phyloP scores from a whole-genome alignment of 2,113 vertebrate species.

The Urocolius indicus region DNA sequence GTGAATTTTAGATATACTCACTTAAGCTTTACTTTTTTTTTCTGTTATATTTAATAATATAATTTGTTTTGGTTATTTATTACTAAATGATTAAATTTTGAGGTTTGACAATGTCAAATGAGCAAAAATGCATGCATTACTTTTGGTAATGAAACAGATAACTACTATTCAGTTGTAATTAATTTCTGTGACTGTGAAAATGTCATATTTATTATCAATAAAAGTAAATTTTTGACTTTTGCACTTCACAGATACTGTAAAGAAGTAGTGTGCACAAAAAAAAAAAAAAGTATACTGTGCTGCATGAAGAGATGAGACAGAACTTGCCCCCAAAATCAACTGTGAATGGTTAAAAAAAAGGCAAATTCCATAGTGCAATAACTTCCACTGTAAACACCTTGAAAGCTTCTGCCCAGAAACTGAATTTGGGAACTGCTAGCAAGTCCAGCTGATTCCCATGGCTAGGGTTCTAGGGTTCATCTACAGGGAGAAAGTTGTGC shows the following conservation, averaged over 20 bases:
- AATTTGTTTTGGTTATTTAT: neutral
- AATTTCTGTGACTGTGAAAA: neutral
- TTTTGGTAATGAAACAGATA: neutral
- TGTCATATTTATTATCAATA: neutral
- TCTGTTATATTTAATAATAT: neutral
- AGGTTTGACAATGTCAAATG: neutral
- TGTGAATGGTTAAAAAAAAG: neutral
- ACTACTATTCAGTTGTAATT: neutral
- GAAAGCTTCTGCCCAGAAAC: neutral
- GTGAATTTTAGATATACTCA: neutral
- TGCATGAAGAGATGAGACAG: neutral
- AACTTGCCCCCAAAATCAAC: neutral
- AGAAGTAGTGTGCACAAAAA: neutral
- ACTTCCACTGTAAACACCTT: neutral
- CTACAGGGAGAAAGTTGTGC: neutral
- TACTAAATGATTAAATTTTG: neutral
- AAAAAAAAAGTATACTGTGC: neutral
- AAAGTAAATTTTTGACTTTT: constrained; percentile 22
- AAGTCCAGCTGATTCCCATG: neutral
- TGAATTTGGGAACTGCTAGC: neutral
- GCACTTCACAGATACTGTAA: constrained; percentile 5
- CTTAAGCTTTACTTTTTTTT: neutral
- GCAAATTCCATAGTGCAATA: neutral
- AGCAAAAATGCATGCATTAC: neutral
- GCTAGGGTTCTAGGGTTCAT: neutral